Evolutionary conservation across 2,797 vertebrate genomes (phyloP), one percentile per base, ranked within the genome.

Genomic region (Neomorphus geoffroyi): DNA sequence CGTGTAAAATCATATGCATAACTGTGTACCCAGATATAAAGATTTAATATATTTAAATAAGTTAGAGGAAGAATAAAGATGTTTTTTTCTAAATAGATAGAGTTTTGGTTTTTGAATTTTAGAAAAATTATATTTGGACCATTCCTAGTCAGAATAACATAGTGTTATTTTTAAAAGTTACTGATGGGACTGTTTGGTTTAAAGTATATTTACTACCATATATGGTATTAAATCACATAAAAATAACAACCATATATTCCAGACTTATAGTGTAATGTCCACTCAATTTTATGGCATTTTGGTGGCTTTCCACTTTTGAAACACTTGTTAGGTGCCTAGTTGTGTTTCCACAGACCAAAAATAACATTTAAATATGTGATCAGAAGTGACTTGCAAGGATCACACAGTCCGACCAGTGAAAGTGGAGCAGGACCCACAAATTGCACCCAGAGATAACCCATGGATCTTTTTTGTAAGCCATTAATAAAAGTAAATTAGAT

Each of bases 201-300:
- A 22, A 39, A 30, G 24, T 24, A 7, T 23, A 23, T 39, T 26
- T 22, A 51, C 11, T 10, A 11, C 32, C 73, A 80, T 54, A 60
- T 41, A 70, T 87, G 71, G 11, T 39, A 30, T 85, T 88, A 88
- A 93, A 91, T 30, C 43, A 62, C 73, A 67, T 23, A 48, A 72
- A 84, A 62, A n/a, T 86, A 51, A 82, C 75, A 35, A 61, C 41
- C 60, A 71, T 91, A 37, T 91, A 56, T 93, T 93, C 93, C 88
- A 86, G 35, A 23, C 89, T 41, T 53, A 48, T 26, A 23, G 12
- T 22, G 17, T 18, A 51, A 15, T 1, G 1, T 66, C 11, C n/a
- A 53, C 6, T 46, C 15, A 65, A 27, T 39, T 22, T 18, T 11
- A 48, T 26, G 60, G 32, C 12, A 35, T 43, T 72, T 33, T 41